Percentiles rank a stretch among this genome's conserved stretches.
Conservation (phyloP, 1,140 invertebrate genomes). For the Amyelois transitella region DNA sequence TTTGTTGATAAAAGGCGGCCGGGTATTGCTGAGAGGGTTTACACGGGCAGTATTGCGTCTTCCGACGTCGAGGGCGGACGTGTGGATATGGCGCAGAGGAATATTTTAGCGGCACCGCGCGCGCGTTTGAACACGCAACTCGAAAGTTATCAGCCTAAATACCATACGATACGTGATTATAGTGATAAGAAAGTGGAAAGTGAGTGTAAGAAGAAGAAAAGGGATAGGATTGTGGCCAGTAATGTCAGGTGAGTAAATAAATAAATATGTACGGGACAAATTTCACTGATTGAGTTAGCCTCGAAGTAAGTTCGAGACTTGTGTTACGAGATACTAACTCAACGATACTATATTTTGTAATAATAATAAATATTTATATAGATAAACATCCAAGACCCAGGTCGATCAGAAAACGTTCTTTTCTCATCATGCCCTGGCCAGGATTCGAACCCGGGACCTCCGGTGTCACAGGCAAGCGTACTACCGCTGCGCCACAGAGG, state of each 20-base stretch:
- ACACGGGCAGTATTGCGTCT: conserved; percentile 45
- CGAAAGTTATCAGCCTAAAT: conserved; percentile 71
- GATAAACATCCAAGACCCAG: no score
- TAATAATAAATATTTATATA: no score
- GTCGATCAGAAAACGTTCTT: no score
- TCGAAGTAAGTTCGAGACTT: no score
- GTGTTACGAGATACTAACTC: no score
- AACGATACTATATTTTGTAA: no score
- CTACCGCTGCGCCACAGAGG: no score
- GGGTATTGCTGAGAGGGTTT: conserved; percentile 46
- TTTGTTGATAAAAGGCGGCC: conserved; percentile 58
- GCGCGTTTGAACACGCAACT: conserved; percentile 61
- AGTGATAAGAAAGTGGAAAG: conserved; percentile 64
- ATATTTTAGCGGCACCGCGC: conserved; percentile 47
- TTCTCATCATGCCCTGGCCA: no score
- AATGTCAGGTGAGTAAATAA: conserved; percentile 36
- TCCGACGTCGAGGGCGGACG: conserved; percentile 42
- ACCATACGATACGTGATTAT: conserved; percentile 69
- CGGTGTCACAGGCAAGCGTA: no score
- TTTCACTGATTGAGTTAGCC: no score
- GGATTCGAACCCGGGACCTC: no score
- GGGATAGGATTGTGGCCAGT: conserved; percentile 45
- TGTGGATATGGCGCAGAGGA: conserved; percentile 51
- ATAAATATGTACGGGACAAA: no score
- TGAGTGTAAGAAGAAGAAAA: conserved; percentile 51